phyloP scores from a whole-genome alignment of 92 coral and sea anemone genomes.

The Siderastrea radians region DNA sequence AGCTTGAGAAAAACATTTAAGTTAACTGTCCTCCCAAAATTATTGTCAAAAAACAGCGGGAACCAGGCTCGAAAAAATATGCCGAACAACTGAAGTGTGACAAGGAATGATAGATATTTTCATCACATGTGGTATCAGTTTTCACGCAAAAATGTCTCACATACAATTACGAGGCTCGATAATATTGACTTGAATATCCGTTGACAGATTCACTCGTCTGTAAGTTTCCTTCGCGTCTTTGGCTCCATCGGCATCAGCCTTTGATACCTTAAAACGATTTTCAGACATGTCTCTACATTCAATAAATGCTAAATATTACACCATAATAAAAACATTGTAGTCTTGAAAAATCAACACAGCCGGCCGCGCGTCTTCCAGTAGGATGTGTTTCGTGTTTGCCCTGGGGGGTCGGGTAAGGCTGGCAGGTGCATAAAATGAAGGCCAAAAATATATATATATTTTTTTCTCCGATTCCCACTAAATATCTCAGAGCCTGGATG shows the following conservation, averaged over 20 bases:
- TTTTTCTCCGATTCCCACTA: no score
- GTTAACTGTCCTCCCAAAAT: not conserved
- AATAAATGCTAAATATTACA: not conserved
- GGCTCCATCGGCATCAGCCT: conserved; percentile 53
- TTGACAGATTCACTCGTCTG: conserved; percentile 62
- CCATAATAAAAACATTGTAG: not conserved
- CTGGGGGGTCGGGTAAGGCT: no score
- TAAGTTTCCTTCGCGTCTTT: conserved; percentile 9
- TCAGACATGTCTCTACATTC: conserved; percentile 53
- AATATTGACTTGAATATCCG: conserved; percentile 77
- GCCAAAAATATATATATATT: no score
- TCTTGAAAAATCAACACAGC: not conserved
- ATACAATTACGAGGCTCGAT: conserved; percentile 65
- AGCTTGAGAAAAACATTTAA: not conserved
- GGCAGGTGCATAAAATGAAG: no score
- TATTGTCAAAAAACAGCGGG: not conserved
- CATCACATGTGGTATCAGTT: conserved; percentile 14
- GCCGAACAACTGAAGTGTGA: conserved; percentile 39
- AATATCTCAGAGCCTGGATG: no score
- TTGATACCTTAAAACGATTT: conserved; percentile 76
- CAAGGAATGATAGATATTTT: conserved; percentile 23
- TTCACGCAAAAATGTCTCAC: not conserved
- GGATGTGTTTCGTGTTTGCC: not conserved
- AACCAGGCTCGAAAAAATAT: not conserved
- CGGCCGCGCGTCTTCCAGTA: not conserved